Percentiles rank a stretch among this genome's conserved stretches.
Evolutionary conservation across 2,888 invertebrate species (phyloP).

Genomic region (Lasiommata megera): DNA sequence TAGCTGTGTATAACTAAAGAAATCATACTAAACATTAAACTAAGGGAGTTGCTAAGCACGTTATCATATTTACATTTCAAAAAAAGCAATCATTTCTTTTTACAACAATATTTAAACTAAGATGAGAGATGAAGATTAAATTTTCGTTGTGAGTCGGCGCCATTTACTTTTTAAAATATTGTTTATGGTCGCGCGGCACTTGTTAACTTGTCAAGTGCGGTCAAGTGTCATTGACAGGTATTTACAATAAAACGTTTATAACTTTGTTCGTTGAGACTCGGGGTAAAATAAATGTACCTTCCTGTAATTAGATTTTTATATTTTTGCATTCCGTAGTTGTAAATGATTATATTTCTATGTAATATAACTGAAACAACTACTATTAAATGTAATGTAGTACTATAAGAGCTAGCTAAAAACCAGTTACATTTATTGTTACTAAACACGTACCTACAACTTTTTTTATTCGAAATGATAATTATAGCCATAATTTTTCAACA

Average conservation of each 20-base stretch:
- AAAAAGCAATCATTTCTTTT: constrained; percentile 35
- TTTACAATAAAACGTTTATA: constrained; percentile 5
- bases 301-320: no score
- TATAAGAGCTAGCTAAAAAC: no score
- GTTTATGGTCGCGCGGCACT: constrained; percentile 9
- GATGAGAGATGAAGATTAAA: no score
- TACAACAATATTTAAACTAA: not conserved
- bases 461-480: no score
- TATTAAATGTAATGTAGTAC: no score
- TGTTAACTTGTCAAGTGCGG: constrained; percentile 19
- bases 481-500: no score
- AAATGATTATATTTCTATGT: no score
- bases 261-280: not conserved
- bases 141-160: not conserved
- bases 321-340: no score
- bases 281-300: not conserved
- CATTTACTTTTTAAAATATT: not conserved
- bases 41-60: not conserved
- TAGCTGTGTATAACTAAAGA: constrained; percentile 3
- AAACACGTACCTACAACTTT: no score
- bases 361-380: no score
- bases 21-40: constrained; percentile 10
- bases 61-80: constrained; percentile 38
- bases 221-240: constrained; percentile 20
- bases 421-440: no score